Evolutionary conservation across 1,140 invertebrate genomes (phyloP), one percentile per base, ranked within the genome.

Genomic region (Orchesella cincta): DNA sequence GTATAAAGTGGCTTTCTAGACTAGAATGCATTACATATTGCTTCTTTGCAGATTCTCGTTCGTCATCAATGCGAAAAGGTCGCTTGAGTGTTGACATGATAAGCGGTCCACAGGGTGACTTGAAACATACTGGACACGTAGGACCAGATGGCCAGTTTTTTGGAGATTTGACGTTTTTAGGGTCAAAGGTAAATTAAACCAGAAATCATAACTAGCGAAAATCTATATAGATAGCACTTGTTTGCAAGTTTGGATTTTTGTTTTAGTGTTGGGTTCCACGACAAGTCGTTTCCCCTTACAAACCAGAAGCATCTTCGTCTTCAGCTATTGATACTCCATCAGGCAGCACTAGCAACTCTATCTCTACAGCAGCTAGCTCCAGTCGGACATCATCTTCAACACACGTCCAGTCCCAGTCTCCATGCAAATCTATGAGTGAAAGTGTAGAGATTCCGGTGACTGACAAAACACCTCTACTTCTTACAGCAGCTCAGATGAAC

Each of bases 131-230:
- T 0, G 94, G 94, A 0, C 97, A 99, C 85, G 94, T 99, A 2
- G 97, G 98, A 1, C 88, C 97, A 18, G 97, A 99, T 86, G 97
- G 97, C 3, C 94, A 94, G 74, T 95, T 95, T 84, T 99, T 99
- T 85, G 97, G 97, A 0, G 96, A 98, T 86, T 91, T 98, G 72
- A 92, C 93, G 62, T 96, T 95, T 83, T 86, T 96, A 28, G 90
- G 89, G 31, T 28, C 90, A 90, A 34, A 91, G n/a, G n/a, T n/a
- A n/a, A n/a, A n/a, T n/a, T 14, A 89, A 81, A 83, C 84, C 80
- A 73, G 75, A 64, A 72, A 31, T 39, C 23, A 36, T 33, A 28
- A 39, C 18, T 71, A 26, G 71, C 70, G 20, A 23, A 14, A 51
- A 51, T 12, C 46, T 51, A 14, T n/a, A 51, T 51, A 14, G n/a